Evolutionary conservation across 2,888 invertebrate genomes (phyloP).

Genomic region (Thymelicus sylvestris): DNA sequence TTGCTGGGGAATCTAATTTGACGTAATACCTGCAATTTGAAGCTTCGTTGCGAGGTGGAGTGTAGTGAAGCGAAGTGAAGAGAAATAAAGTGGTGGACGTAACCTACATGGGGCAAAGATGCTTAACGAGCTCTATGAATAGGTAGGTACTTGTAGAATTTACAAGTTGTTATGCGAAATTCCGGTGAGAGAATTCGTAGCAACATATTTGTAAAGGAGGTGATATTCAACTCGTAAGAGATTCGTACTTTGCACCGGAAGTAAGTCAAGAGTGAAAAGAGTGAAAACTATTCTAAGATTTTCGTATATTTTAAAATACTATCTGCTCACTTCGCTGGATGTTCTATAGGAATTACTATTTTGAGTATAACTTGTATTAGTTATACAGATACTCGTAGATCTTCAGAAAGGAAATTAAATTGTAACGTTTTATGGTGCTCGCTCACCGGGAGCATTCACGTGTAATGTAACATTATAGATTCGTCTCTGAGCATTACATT

Average conservation of each 20-base stretch:
- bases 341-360: no score
- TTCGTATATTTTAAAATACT: not conserved
- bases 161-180: not conserved
- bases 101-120: slow-evolving; percentile 3
- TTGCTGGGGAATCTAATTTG: slow-evolving; percentile 4
- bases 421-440: no score
- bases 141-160: slow-evolving; percentile 1
- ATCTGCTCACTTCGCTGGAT: no score
- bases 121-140: slow-evolving; percentile 16
- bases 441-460: no score
- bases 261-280: not conserved
- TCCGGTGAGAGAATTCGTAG: not conserved
- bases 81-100: slow-evolving; percentile 7
- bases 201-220: slow-evolving; percentile 2
- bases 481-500: no score
- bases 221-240: not conserved
- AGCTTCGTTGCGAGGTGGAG: slow-evolving; percentile 6
- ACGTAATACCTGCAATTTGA: slow-evolving; percentile 16
- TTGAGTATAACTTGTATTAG: no score
- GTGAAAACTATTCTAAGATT: not conserved
- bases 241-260: not conserved
- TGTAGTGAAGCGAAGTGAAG: not conserved
- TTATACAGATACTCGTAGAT: no score
- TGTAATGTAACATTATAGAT: no score
- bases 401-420: no score